Evolutionary conservation across 1,140 invertebrate species (phyloP).

Genomic region (Tetragnatha versicolor): DNA sequence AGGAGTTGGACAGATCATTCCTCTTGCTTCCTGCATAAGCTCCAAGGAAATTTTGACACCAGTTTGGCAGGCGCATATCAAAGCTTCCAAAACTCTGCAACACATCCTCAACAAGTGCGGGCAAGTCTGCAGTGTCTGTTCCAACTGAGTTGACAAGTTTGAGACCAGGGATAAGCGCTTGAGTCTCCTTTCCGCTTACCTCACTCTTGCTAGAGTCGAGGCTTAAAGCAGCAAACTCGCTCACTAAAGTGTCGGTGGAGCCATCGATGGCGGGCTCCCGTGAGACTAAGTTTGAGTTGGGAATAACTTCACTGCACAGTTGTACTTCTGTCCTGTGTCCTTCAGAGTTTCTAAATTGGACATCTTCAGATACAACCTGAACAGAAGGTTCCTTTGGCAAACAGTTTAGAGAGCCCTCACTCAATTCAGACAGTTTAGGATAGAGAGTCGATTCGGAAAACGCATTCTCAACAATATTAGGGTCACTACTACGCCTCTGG

Average conservation of each 20-base stretch:
- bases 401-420: not conserved
- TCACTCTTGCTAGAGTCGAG: constrained; percentile 3
- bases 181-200: not conserved
- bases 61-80: not conserved
- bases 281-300: constrained; percentile 27
- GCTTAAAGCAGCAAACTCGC: constrained; percentile 59
- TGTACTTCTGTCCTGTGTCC: constrained; percentile 7
- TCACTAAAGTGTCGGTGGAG: constrained; percentile 67
- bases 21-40: not conserved
- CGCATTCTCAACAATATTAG: constrained; percentile 69
- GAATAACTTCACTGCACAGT: not conserved
- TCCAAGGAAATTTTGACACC: constrained; percentile 47
- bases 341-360: not conserved
- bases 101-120: not conserved
- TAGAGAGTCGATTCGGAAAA: constrained; percentile 1
- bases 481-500: constrained; percentile 79
- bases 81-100: constrained; percentile 1
- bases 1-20: constrained; percentile 39
- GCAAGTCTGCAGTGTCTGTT: constrained; percentile 32
- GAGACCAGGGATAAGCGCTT: not conserved
- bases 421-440: not conserved
- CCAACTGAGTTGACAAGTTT: not conserved
- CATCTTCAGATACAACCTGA: not conserved
- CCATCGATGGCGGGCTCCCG: constrained; percentile 62
- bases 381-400: not conserved